Base-by-base conservation (phyloP, 2,797 vertebrate genomes). In the Lemur catta region DNA sequence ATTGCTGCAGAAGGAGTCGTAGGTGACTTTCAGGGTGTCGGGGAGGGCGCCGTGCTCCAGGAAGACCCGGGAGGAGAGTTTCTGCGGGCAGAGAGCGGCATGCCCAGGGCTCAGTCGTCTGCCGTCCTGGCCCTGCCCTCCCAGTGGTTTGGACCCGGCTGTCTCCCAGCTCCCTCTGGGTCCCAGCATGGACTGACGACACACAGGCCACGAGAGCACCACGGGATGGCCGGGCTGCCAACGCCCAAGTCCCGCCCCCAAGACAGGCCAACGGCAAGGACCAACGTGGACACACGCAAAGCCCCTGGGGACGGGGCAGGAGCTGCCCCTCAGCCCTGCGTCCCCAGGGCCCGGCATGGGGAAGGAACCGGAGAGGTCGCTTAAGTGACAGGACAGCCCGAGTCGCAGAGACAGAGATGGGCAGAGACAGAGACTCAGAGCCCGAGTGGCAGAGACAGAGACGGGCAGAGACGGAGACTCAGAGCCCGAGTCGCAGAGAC, bases 1-100 rank as follows among this genome's bases (percentile, higher is more conserved):
- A 0, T 98, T 30, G 0, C 26, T 2, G 96, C 99, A 99, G 9
- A 95, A 96, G 7, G 99, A 99, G 72, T 98, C 99, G 14, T 99
- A 99, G 82, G 97, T 96, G 84, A 99, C 98, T 43, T 95, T 98
- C 50, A 99, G 97, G 20, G 97, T 76, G 0, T 99, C 98, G 0
- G 99, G 99, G 35, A 99, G 97, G 55, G 93, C 57, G 30, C 98
- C 98, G 90, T 99, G 99, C 1, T 99, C 99, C 98, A 99, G 61
- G 65, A 99, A 99, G 61, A 99, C 99, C 97, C 98, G 99, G 0
- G 99, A 99, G 72, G 99, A 99, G 65, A 99, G 98, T 82, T 98
- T 99, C 99, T 99, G 98, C 41, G 57, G 95, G 30, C 61, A 85
- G 1, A 97, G 33, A 93, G 26, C 0, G 8, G 84, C 4, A 9